Percentiles rank a stretch among this genome's conserved stretches.
Evolutionary conservation across 1,140 invertebrate genomes (phyloP).

Genomic region (Melitaea cinxia): DNA sequence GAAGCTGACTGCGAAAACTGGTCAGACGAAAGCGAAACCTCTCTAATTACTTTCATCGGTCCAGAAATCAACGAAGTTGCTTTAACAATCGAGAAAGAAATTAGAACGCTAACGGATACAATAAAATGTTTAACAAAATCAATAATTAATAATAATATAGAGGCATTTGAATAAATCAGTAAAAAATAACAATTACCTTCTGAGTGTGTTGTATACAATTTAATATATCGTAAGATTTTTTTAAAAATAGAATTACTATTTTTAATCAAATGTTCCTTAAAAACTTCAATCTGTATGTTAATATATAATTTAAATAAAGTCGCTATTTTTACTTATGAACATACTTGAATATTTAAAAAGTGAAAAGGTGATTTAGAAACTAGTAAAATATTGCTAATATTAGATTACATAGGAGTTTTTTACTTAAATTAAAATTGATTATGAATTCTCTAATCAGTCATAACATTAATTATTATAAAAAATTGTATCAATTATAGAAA

Average conservation of each 20-base stretch:
- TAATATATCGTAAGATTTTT: no score
- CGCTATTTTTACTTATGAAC: neutral
- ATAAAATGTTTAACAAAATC: constrained; percentile 2
- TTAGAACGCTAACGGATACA: constrained; percentile 11
- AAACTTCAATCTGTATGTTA: neutral
- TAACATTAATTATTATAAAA: no score
- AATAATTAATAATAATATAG: neutral
- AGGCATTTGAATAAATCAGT: no score
- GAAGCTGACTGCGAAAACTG: constrained; percentile 45
- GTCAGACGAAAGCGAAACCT: constrained; percentile 61
- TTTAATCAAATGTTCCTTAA: neutral
- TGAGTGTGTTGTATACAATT: no score
- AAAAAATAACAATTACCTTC: no score
- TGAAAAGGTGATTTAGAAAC: neutral
- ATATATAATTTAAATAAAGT: neutral
- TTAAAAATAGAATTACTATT: no score
- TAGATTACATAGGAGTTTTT: neutral
- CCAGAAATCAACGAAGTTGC: constrained; percentile 28
- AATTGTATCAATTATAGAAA: no score
- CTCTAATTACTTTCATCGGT: constrained; percentile 62
- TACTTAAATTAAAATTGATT: neutral
- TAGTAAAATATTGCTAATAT: neutral
- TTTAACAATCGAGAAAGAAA: constrained; percentile 13
- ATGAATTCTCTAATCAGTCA: no score
- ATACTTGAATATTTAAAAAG: neutral